Evolutionary conservation across 2,113 vertebrate species (phyloP).

Genomic region (Centropristis striata): DNA sequence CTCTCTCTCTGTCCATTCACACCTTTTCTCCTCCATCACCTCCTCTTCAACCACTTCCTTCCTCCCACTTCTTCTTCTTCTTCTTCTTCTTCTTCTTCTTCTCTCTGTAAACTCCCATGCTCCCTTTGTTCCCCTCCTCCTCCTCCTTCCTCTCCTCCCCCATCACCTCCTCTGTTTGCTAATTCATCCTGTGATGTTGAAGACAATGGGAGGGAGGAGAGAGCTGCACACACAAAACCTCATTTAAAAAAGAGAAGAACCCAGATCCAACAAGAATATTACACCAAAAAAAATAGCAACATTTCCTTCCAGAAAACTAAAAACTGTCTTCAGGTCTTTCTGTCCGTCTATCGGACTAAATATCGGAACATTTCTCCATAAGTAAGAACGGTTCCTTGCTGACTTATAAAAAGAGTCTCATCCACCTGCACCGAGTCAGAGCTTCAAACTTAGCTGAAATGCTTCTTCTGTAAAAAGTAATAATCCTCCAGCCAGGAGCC

Average conservation of each 20-base stretch:
- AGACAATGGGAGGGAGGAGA: background rate
- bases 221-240: background rate
- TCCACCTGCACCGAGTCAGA: no score
- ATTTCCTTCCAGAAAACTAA: background rate
- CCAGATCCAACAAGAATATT: no score
- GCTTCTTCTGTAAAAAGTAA: background rate
- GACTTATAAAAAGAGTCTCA: no score
- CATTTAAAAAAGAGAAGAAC: background rate
- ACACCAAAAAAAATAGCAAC: no score
- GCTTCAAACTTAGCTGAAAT: constrained; percentile 21
- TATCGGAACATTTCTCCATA: no score
- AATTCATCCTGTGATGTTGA: background rate
- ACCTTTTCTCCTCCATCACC: background rate
- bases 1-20: background rate
- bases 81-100: background rate
- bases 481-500: constrained; percentile 1
- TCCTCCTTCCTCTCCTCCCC: background rate
- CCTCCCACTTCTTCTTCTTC: background rate
- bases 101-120: background rate
- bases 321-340: background rate
- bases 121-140: background rate
- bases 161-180: background rate
- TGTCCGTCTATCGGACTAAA: no score
- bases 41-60: background rate
- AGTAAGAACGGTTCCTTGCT: no score